Evolutionary conservation across 1,140 invertebrate genomes (phyloP), one percentile per base, ranked within the genome.

Genomic region (Chymomyza costata): DNA sequence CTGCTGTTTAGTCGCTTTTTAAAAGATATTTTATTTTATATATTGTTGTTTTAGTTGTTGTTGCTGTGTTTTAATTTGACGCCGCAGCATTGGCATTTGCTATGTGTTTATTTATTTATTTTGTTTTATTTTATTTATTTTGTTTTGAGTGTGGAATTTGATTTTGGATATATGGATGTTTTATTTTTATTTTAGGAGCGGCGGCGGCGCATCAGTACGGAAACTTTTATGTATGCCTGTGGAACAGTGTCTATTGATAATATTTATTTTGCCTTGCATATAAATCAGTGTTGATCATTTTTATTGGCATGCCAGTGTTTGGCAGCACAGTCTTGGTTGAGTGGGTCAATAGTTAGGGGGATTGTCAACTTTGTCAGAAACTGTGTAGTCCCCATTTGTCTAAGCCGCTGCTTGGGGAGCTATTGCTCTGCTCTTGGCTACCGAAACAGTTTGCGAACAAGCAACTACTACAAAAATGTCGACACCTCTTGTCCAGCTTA

Each of bases 231-330:
- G 8, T 25, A 5, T 25, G 21, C 21, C 21, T 8, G 21, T 34
- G 3, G 35, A 6, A 6, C 35, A 7, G 5, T 38, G 61, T 56
- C 73, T 78, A 64, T 68, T 80, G 73, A 71, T 67, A 80, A 71
- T 80, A 73, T 65, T 80, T 62, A 39, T 52, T 54, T 69, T 73
- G 74, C 68, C 73, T 80, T 80, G 73, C 73, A 68, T 80, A 80
- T 80, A 80, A 80, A 80, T 80, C 73, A 80, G 54, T 80, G 59
- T 80, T 80, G 73, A 64, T 80, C 73, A 65, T 38, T 65, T 52
- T 70, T 70, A 68, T 71, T 80, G 73, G 73, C 73, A 80, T 80
- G 73, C 64, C 57, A 54, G 40, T 38, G 7, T 34, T 3, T 11
- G 31, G 25, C 25, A 28, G 25, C 25, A 28, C 25, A 28, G 5